phyloP scores from a whole-genome alignment of 2,888 invertebrate species.

The Lacanobia oleracea region DNA sequence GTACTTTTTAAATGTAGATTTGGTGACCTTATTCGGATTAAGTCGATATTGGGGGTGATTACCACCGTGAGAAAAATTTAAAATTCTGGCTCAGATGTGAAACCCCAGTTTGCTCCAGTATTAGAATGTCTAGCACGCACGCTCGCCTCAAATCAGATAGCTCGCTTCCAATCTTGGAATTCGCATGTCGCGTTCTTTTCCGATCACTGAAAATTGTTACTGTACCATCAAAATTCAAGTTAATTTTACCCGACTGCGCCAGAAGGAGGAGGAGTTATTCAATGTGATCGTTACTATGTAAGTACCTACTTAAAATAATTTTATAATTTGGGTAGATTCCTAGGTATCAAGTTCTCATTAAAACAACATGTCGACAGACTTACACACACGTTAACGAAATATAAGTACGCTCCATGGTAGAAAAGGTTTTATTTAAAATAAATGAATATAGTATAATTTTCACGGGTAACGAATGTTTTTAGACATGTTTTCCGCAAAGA shows the following conservation, averaged over 20 bases:
- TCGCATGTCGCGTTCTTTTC: slow-evolving; percentile 8
- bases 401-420: background rate
- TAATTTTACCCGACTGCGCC: background rate
- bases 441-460: slow-evolving; percentile 7
- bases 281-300: background rate
- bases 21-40: slow-evolving; percentile 15
- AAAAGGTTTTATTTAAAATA: background rate
- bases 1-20: slow-evolving; percentile 10
- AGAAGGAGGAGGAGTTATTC: too few species aligned
- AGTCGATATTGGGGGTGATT: background rate
- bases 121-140: slow-evolving; percentile 54
- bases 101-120: slow-evolving; percentile 3
- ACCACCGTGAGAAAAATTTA: slow-evolving; percentile 29
- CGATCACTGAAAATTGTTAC: slow-evolving; percentile 11
- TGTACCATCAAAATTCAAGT: background rate
- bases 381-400: background rate
- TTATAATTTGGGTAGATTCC: background rate
- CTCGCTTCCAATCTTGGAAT: slow-evolving; percentile 42
- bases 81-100: slow-evolving; percentile 33
- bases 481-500: slow-evolving; percentile 1
- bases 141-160: slow-evolving; percentile 47
- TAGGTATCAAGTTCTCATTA: slow-evolving; percentile 1
- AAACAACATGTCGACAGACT: background rate
- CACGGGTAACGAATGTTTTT: slow-evolving; percentile 1
- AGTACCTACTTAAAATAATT: background rate